phyloP scores from a whole-genome alignment of 2,888 invertebrate species.

The Caenorhabditis virilis region DNA sequence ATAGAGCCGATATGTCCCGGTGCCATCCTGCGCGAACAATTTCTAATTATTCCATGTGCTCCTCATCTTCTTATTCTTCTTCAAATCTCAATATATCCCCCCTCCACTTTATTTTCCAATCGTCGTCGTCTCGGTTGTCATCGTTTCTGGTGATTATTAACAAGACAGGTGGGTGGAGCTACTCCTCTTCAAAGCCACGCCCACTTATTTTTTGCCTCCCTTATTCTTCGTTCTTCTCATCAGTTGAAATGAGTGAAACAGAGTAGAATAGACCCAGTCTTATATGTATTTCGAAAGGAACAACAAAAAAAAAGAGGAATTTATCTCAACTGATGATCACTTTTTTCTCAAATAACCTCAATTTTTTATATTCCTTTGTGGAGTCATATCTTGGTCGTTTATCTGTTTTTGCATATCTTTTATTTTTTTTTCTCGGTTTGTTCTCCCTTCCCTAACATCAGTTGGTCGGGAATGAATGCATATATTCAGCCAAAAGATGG shows the following conservation, averaged over 20 bases:
- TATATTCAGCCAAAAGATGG: background rate
- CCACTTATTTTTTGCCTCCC: background rate
- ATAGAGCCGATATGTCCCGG: no score
- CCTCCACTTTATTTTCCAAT: no score
- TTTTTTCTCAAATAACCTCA: background rate
- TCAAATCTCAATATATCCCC: no score
- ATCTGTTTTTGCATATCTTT: background rate
- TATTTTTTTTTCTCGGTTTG: background rate
- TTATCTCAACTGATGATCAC: background rate
- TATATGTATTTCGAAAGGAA: background rate
- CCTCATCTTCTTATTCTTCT: no score
- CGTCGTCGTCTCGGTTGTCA: no score
- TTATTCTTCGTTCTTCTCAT: background rate
- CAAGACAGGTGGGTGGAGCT: background rate
- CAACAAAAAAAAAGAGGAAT: background rate
- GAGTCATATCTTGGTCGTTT: background rate
- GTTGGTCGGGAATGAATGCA: background rate
- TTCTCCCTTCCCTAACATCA: background rate
- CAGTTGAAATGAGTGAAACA: background rate
- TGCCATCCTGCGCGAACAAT: no score
- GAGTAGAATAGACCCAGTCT: background rate
- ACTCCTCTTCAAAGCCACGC: constrained; percentile 1
- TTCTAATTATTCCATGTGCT: no score
- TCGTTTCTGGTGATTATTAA: background rate
- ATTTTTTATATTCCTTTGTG: constrained; percentile 1